These are phyloP conservation scores for Cosmia trapezina DNA, from an alignment of 2,888 invertebrate genomes.

Conservation along the genomic window DNA sequence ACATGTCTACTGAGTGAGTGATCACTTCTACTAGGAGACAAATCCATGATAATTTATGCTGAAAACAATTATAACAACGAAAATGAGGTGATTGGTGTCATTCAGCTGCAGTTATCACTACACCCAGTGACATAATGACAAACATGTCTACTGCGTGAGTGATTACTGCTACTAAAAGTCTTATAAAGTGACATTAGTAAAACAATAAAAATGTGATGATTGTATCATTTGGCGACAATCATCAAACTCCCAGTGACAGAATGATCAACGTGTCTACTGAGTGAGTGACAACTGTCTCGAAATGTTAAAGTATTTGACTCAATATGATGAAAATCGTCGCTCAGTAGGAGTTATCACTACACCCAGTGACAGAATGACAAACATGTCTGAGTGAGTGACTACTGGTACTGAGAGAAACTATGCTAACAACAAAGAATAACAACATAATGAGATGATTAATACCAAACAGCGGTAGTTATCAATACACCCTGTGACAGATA, in stretches of 20 bases:
- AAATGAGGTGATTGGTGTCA: too few relatives aligned
- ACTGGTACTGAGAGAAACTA: background rate
- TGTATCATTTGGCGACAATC: slow-evolving; percentile 23
- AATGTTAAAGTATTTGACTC: background rate
- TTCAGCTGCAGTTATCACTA: slow-evolving; percentile 36
- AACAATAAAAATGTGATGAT: background rate
- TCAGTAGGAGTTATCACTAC: background rate
- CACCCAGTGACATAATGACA: slow-evolving; percentile 29
- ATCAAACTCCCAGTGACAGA: slow-evolving; percentile 70
- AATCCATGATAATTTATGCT: too few relatives aligned
- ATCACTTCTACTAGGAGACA: slow-evolving; percentile 1
- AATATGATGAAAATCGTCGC: background rate
- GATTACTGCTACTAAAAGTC: background rate
- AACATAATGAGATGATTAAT: background rate
- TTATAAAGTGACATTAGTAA: background rate
- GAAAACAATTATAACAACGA: too few relatives aligned
- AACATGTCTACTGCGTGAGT: background rate
- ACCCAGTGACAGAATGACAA: background rate
- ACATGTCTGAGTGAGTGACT: slow-evolving; percentile 38
- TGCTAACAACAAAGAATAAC: too few relatives aligned
- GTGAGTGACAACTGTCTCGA: slow-evolving; percentile 39
- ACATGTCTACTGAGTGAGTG: slow-evolving; percentile 53
- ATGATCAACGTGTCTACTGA: slow-evolving; percentile 14
- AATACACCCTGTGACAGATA: slow-evolving; percentile 52
- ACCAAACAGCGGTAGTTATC: background rate